These are phyloP conservation scores for Mionectes olivaceus DNA, from an alignment of 2,797 vertebrate species.

Conservation along the genomic window DNA sequence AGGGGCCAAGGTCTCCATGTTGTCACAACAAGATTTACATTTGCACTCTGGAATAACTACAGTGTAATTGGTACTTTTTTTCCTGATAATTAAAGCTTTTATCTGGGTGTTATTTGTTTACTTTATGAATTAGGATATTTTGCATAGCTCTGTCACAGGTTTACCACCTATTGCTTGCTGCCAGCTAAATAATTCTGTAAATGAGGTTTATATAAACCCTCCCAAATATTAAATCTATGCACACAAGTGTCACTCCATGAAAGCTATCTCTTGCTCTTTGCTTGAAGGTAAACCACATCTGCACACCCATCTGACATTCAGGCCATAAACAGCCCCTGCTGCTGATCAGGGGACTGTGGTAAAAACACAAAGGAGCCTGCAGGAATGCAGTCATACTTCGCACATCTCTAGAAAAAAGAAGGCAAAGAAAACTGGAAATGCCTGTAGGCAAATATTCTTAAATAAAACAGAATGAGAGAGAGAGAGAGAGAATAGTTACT, in stretches of 20 bases:
- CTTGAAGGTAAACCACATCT: neutral
- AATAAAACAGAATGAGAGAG: neutral
- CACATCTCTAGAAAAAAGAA: neutral
- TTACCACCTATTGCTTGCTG: conserved; percentile 17
- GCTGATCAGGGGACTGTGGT: neutral
- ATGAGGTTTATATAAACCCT: conserved; percentile 38
- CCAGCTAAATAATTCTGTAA: conserved; percentile 42
- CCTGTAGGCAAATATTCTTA: neutral
- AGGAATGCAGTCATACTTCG: neutral
- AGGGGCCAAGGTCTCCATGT: neutral
- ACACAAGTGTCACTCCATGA: neutral
- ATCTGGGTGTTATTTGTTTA: conserved; percentile 2
- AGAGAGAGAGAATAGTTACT: neutral
- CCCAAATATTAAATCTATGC: neutral
- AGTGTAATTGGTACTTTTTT: neutral
- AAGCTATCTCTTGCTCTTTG: neutral
- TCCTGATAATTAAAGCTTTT: conserved; percentile 27
- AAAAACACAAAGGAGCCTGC: neutral
- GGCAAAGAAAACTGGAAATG: neutral
- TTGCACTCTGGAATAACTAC: conserved; percentile 8
- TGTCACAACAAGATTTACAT: neutral
- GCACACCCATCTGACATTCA: neutral
- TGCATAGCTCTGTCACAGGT: neutral
- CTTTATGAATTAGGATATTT: conserved; percentile 18
- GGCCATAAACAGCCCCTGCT: neutral